Percentiles rank a stretch among this genome's conserved stretches.
These are phyloP conservation scores for Malachius bipustulatus DNA, from an alignment of 2,888 invertebrate genomes.

Conservation along the genomic window DNA sequence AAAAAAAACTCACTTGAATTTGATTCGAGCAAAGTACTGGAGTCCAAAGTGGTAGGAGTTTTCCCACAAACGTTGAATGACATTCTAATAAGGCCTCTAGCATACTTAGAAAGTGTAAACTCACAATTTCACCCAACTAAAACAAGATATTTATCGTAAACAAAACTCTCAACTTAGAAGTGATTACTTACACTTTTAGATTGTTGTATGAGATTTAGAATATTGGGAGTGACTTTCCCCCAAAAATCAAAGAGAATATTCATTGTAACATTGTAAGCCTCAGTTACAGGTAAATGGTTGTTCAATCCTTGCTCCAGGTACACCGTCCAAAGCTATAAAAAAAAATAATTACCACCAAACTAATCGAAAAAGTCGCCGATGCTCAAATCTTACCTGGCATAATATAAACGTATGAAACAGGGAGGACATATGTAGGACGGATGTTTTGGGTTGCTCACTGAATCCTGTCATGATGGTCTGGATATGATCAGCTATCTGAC, in stretches of 20 bases:
- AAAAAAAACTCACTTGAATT: conserved; percentile 54
- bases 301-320: conserved; percentile 85
- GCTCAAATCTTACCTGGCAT: conserved; percentile 76
- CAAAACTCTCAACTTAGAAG: conserved; percentile 8
- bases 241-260: conserved; percentile 93
- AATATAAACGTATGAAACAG: conserved; percentile 94
- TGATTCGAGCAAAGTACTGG: conserved; percentile 90
- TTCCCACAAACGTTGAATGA: conserved; percentile 82
- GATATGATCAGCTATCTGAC: conserved; percentile 94
- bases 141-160: conserved; percentile 17
- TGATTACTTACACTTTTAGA: conserved; percentile 67
- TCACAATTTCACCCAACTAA: conserved; percentile 94
- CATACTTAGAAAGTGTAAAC: conserved; percentile 88
- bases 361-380: conserved; percentile 2
- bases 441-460: conserved; percentile 88
- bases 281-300: conserved; percentile 51
- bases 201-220: conserved; percentile 82
- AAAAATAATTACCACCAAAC: conserved; percentile 18
- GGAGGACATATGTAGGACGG: conserved; percentile 89
- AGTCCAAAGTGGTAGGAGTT: conserved; percentile 90
- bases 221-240: conserved; percentile 94
- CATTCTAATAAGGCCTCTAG: conserved; percentile 92
- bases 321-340: conserved; percentile 96
- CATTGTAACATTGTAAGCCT: conserved; percentile 60
- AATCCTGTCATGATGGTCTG: conserved; percentile 95